Base-by-base conservation (phyloP, 2,888 invertebrate genomes). In the Amblyteles armatorius region DNA sequence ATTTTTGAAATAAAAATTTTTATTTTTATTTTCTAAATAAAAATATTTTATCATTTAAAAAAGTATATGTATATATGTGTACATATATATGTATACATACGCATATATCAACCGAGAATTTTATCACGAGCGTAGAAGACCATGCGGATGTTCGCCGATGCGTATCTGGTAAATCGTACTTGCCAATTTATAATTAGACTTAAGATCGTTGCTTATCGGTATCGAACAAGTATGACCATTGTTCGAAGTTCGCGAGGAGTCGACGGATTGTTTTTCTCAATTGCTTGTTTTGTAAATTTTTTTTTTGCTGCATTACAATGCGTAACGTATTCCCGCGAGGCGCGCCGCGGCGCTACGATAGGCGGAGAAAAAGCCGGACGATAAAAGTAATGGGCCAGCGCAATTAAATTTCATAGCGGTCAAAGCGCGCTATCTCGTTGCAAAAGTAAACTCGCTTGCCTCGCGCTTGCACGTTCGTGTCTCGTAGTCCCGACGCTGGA, bases 351-450 rank as follows among this genome's bases (percentile, higher is more conserved):
- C 29, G 29, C 13, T 33, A 29, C n/a, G 60, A 60, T 60, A 60
- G 29, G 60, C 11, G 26, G 26, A 57, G 26, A 26, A 22, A 55
- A 19, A 13, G 13, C 29, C 16, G 26, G 29, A 5, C 33, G 60
- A 60, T 26, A 33, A 26, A 60, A 60, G 16, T 44, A 55, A 52
- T 40, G 29, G 50, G 26, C 44, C 22, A 72, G 19, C 22, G 50
- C 44, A 40, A 67, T 72, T 67, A 16, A 57, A 67, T 74, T 65
- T 63, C 76, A 69, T 69, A 63, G 60, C 33, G 68, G 33, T 69
- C n/a, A 1, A 29, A 33, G 55, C 55, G 22, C 16, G 71, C 44
- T 80, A 80, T 84, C 83, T 84, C 67, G 50, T 71, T 71, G 71
- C 72, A 52, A 78, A 73, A 71, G 76, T 71, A 63, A 74, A 79